phyloP scores from a whole-genome alignment of 1,140 invertebrate species.

The Pseudachorutes palmiensis region DNA sequence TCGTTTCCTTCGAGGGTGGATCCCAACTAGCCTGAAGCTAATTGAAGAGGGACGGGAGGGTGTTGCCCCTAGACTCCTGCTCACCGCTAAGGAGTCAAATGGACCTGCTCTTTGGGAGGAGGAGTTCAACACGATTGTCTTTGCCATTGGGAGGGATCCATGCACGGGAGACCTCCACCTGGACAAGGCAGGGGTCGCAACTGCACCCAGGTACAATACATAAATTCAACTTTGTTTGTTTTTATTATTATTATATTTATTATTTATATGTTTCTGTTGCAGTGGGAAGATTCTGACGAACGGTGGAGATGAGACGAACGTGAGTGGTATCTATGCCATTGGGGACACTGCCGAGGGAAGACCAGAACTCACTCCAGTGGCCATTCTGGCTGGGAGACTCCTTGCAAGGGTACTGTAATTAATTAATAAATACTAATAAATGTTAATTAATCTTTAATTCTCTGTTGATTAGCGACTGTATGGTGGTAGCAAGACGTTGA shows the following conservation, averaged over 20 bases:
- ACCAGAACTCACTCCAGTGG: conserved; percentile 51
- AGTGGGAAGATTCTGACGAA: conserved; percentile 48
- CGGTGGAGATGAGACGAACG: conserved; percentile 48
- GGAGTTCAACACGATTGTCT: conserved; percentile 69
- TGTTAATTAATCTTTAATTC: too few relatives aligned
- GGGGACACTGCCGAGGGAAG: conserved; percentile 11
- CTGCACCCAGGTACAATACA: too few relatives aligned
- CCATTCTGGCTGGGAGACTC: conserved; percentile 49
- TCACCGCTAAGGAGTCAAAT: conserved; percentile 57
- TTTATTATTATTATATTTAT: conserved; percentile 55
- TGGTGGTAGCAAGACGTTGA: conserved; percentile 36
- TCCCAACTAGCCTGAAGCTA: too few relatives aligned
- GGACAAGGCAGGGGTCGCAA: not conserved
- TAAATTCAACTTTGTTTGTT: too few relatives aligned
- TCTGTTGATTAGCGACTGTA: not conserved
- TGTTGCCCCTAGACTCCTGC: conserved; percentile 67
- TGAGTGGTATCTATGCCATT: conserved; percentile 51
- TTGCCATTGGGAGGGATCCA: conserved; percentile 68
- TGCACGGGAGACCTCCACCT: conserved; percentile 56
- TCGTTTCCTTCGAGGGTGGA: conserved; percentile 69
- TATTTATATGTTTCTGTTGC: conserved; percentile 70
- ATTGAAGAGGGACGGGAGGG: too few relatives aligned
- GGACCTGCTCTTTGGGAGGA: conserved; percentile 41
- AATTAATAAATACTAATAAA: too few relatives aligned
- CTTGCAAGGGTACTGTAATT: conserved; percentile 5